Evolutionary conservation across 2,113 vertebrate genomes (phyloP).

Genomic region (Odobenus rosmarus): DNA sequence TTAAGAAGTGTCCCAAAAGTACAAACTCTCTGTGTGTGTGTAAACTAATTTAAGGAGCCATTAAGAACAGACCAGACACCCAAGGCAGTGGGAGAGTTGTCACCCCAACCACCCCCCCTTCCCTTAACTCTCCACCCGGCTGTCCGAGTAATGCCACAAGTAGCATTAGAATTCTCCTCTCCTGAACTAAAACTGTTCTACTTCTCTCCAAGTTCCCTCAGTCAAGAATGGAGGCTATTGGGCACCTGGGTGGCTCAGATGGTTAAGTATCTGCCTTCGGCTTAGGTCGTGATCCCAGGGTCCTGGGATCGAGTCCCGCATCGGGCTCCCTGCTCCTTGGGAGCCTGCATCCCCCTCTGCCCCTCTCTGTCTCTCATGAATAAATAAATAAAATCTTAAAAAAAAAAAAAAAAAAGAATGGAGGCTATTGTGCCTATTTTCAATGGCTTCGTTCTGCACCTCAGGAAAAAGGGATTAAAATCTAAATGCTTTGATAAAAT

Average conservation of each 20-base stretch:
- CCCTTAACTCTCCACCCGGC: neutral
- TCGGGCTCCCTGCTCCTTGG: too few relatives aligned
- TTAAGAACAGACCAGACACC: neutral
- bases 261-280: too few relatives aligned
- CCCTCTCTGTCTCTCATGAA: too few relatives aligned
- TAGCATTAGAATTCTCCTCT: neutral
- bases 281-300: too few relatives aligned
- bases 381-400: too few relatives aligned
- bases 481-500: neutral
- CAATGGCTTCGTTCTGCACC: neutral
- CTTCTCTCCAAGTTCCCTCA: neutral
- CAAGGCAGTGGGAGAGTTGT: neutral
- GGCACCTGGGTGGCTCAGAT: too few relatives aligned
- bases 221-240: neutral
- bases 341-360: too few relatives aligned
- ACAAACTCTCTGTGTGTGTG: neutral
- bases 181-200: neutral
- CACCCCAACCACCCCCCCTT: neutral
- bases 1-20: neutral
- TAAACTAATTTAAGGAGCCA: conserved; percentile 7
- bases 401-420: neutral
- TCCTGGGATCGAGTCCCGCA: too few relatives aligned
- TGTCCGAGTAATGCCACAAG: neutral
- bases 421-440: neutral
- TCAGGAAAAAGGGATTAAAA: neutral